Conservation (phyloP, 2,113 vertebrate genomes). For the Dascyllus trimaculatus region DNA sequence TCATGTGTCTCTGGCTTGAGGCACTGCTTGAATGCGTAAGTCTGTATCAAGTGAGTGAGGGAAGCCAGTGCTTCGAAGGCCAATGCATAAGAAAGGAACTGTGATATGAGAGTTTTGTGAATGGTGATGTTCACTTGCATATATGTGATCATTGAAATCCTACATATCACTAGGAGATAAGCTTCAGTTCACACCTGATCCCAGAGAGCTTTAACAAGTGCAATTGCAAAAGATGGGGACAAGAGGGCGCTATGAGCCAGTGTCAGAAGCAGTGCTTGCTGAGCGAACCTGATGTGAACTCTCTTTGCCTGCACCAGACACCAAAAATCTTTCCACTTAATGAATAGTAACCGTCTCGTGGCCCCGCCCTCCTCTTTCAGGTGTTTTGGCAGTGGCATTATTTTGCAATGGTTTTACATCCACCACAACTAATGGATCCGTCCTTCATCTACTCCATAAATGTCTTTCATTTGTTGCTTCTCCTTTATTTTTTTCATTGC, state of each 20-base stretch:
- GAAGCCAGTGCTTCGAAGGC: background rate
- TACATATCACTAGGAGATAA: conserved; percentile 2
- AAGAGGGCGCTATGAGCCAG: conserved; percentile 48
- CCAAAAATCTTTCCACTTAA: conserved; percentile 61
- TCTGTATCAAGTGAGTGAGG: background rate
- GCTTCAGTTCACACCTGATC: conserved; percentile 22
- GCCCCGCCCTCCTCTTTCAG: conserved; percentile 41
- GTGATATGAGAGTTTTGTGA: background rate
- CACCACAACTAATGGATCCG: conserved; percentile 63
- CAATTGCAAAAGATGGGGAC: conserved; percentile 57
- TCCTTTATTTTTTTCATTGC: conserved; percentile 28
- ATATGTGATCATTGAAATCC: conserved; percentile 11
- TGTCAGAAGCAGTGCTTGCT: conserved; percentile 26
- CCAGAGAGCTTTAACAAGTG: conserved; percentile 66
- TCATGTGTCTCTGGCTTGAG: background rate
- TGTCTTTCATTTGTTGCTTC: conserved; percentile 51
- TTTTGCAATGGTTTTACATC: conserved; percentile 48
- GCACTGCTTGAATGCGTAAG: background rate
- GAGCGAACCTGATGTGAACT: conserved; percentile 51
- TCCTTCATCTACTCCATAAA: conserved; percentile 61
- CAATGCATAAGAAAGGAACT: background rate
- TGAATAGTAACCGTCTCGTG: conserved; percentile 28
- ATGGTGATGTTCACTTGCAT: conserved; percentile 10
- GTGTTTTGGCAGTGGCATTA: conserved; percentile 41
- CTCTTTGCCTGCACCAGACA: conserved; percentile 57